Conservation (phyloP, 2,113 vertebrate species). For the Fregata magnificens region DNA sequence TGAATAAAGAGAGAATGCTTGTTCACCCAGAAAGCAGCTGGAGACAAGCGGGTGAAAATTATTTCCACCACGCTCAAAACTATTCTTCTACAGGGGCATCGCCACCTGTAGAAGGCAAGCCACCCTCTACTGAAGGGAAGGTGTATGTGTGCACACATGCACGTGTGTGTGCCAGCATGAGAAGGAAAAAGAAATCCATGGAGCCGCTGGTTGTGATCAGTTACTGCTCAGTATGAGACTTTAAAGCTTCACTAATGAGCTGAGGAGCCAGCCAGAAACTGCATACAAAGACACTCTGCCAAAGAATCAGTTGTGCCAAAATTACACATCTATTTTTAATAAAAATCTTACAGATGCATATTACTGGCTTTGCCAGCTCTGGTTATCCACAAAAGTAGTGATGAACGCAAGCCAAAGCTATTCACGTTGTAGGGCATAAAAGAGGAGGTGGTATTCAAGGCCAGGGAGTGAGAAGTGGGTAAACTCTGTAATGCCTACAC, state of each 20-base stretch:
- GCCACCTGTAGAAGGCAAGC: neutral
- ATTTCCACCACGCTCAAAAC: neutral
- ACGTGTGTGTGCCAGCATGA: neutral
- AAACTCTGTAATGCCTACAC: neutral
- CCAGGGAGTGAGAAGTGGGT: neutral
- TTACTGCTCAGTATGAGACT: neutral
- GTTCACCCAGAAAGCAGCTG: neutral
- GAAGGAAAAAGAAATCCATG: neutral
- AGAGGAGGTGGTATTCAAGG: neutral
- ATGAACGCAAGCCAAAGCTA: neutral
- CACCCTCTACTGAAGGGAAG: neutral
- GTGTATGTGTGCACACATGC: neutral
- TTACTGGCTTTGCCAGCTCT: neutral
- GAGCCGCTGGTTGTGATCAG: fast-evolving
- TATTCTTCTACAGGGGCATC: neutral
- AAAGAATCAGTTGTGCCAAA: neutral
- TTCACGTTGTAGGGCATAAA: neutral
- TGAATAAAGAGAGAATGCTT: neutral
- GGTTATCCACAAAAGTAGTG: neutral
- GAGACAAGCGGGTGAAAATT: neutral
- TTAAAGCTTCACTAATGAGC: neutral
- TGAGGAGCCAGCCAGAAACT: neutral
- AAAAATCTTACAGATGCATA: neutral
- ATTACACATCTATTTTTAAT: neutral
- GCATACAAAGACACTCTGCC: neutral